Conservation (phyloP, 2,797 vertebrate genomes). For the Synaphobranchus kaupii region DNA sequence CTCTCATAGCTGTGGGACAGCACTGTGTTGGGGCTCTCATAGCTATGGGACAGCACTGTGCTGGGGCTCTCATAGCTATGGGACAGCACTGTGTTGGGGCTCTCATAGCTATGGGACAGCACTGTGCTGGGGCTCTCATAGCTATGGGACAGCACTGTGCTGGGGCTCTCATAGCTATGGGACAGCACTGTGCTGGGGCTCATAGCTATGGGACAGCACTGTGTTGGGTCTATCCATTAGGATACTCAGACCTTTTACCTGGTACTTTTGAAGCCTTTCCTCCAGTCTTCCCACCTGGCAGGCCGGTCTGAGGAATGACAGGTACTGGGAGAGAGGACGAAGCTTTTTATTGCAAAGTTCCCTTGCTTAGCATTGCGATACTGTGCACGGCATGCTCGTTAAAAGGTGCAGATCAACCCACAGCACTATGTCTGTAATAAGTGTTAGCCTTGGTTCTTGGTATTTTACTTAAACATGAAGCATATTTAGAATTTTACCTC, state of each 20-base stretch:
- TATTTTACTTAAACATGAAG: not conserved
- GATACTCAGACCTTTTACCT: constrained; percentile 68
- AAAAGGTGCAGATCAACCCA: not conserved
- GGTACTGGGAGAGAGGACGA: constrained; percentile 65
- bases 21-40: no score
- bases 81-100: no score
- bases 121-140: no score
- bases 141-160: no score
- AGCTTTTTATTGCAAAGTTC: constrained; percentile 3
- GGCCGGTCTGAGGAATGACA: constrained; percentile 81
- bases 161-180: no score
- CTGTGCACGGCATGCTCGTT: not conserved
- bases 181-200: no score
- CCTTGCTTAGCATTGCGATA: not conserved
- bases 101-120: no score
- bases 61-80: no score
- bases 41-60: no score
- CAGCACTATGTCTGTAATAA: not conserved
- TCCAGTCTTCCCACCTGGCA: constrained; percentile 76
- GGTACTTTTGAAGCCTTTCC: constrained; percentile 86
- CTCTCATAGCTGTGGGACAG: no score
- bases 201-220: not conserved
- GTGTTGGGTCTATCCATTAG: not conserved
- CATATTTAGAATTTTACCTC: constrained; percentile 11
- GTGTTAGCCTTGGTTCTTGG: not conserved